Base-by-base conservation (phyloP, 2,888 invertebrate species). In the Baccha elongata region DNA sequence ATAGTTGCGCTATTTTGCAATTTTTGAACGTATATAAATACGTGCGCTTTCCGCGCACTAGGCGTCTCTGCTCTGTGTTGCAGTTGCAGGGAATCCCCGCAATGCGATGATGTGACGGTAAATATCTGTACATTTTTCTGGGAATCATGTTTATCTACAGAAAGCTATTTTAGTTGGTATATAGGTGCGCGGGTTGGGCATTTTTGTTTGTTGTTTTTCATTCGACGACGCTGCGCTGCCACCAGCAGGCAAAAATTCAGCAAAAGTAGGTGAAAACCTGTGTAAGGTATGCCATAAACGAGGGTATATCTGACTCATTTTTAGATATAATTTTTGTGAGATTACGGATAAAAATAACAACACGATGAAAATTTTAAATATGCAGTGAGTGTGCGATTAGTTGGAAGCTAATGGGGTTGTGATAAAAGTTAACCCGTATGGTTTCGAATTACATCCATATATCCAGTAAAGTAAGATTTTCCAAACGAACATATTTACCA, bases 311-410 rank as follows among this genome's bases (percentile, higher is more conserved):
- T 81, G 80, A 81, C 35, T 81, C 80, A 81, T 75, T 60, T 65
- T 60, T 44, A 44, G 52, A 65, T 69, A 75, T 81, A 75, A 75
- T 81, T 81, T 68, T 53, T 21, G 64, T 80, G 37, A 64, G 64
- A 65, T 65, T 74, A 60, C 58, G 69, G 65, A 65, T 71, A 75
- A 75, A 81, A 75, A 81, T 74, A 81, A 69, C 64, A 52, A 50
- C 53, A 44, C 32, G 58, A 29, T 29, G 58, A 44, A n/a, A n/a
- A 75, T 81, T 71, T 81, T 81, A 81, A 81, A 74, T 81, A 75
- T 75, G 75, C 69, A 81, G 71, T 81, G 80, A 81, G 80, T 81
- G 74, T 75, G 52, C 80, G 64, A 69, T 80, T 75, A 68, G 55
- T 68, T 42, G 68, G 72, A 79, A 79, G 53, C 8, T 13, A 37